A percentile compares a stretch with the other conserved stretches of the same genome.
These are phyloP conservation scores for Syrmaticus mikado DNA, from an alignment of 2,113 vertebrate species.

Conservation along the genomic window DNA sequence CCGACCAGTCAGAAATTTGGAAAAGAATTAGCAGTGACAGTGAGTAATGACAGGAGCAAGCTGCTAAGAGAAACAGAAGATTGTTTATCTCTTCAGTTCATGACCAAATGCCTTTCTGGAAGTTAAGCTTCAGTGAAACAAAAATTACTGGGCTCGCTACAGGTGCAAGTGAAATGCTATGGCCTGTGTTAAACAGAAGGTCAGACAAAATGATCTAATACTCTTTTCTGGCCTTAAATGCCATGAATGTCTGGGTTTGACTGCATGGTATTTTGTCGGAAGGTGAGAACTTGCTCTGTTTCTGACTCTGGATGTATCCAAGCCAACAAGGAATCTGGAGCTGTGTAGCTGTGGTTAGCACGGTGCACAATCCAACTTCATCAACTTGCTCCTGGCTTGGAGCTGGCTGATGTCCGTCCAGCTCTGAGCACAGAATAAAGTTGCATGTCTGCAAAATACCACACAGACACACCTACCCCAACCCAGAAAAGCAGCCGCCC, in stretches of 20 bases:
- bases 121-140: background rate
- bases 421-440: background rate
- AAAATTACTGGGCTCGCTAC: conserved; percentile 21
- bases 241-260: background rate
- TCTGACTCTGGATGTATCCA: background rate
- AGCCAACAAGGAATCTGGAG: background rate
- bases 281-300: background rate
- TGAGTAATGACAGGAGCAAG: conserved; percentile 23
- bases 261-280: background rate
- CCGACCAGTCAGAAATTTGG: conserved; percentile 8
- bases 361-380: background rate
- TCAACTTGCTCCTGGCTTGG: background rate
- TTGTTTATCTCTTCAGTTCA: conserved; percentile 37
- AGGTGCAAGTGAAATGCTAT: conserved; percentile 8
- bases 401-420: background rate
- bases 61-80: conserved; percentile 10
- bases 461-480: background rate
- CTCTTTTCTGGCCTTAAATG: conserved; percentile 20
- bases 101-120: conserved; percentile 32
- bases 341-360: background rate
- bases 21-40: conserved; percentile 27
- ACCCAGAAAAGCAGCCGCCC: background rate
- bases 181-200: conserved; percentile 4
- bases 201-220: conserved; percentile 50
- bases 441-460: background rate